Conservation (phyloP, 2,888 invertebrate genomes). For the Ophion obscuratus region DNA sequence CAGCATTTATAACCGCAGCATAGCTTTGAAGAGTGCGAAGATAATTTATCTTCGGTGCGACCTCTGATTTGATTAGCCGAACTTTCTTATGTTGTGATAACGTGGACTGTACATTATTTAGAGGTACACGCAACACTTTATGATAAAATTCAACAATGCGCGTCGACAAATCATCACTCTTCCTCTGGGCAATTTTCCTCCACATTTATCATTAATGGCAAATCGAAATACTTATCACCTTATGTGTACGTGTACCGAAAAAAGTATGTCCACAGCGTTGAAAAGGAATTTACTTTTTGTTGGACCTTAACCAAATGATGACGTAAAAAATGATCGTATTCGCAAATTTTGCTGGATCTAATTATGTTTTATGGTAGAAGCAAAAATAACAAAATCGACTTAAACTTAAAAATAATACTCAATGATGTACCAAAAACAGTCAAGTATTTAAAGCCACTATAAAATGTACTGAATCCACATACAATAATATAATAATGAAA, state of each 20-base stretch:
- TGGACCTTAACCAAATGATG: not conserved
- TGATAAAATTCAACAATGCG: constrained; percentile 38
- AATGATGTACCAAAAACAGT: not conserved
- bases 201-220: constrained; percentile 60
- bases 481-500: not conserved
- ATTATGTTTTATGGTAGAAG: not conserved
- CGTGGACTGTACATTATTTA: constrained; percentile 46
- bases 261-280: not conserved
- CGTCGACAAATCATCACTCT: not conserved
- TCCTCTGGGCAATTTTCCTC: constrained; percentile 31
- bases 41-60: constrained; percentile 42
- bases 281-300: not conserved
- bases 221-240: constrained; percentile 60
- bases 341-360: not conserved
- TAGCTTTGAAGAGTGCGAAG: constrained; percentile 52
- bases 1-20: constrained; percentile 25
- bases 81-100: constrained; percentile 4
- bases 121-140: constrained; percentile 49
- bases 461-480: not conserved
- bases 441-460: not conserved
- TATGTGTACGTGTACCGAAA: constrained; percentile 40
- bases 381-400: not conserved
- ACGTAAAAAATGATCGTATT: not conserved
- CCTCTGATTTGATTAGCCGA: constrained; percentile 26
- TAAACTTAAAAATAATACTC: not conserved